Evolutionary conservation across 2,113 vertebrate genomes (phyloP).

Genomic region (Myotis brandtii): DNA sequence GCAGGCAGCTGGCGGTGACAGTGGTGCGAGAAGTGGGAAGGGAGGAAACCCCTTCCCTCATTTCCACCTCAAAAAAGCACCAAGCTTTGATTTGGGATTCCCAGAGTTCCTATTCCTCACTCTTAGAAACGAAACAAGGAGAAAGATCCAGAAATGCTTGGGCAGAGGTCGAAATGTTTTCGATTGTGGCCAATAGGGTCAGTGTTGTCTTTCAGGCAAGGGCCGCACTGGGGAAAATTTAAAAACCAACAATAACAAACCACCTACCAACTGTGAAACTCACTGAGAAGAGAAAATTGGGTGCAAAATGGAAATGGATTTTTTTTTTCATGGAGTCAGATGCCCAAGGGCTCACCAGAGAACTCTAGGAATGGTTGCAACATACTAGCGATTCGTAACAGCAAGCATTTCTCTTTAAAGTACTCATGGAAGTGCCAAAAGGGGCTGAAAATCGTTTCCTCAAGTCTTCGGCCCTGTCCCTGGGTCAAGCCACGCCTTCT

Average conservation of each 20-base stretch:
- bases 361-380: not conserved
- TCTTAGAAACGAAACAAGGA: constrained; percentile 32
- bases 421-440: not conserved
- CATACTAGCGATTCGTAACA: not conserved
- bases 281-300: constrained; percentile 26
- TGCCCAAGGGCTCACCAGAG: not conserved
- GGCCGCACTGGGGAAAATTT: not conserved
- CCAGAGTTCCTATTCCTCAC: not conserved
- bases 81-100: not conserved
- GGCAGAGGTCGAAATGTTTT: constrained; percentile 27
- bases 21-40: not conserved
- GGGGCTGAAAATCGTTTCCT: not conserved
- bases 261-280: constrained; percentile 41
- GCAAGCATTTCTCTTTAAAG: not conserved
- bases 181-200: not conserved
- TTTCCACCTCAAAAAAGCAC: constrained; percentile 29
- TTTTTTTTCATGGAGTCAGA: constrained; percentile 34
- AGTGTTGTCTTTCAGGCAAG: constrained; percentile 31
- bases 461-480: not conserved
- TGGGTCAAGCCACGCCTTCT: not conserved
- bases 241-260: constrained; percentile 67
- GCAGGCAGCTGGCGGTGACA: not conserved
- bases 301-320: constrained; percentile 31
- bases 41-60: not conserved
- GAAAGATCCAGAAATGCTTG: constrained; percentile 54